Percentiles rank a stretch among this genome's conserved stretches.
These are phyloP conservation scores for Brenthis daphne DNA, from an alignment of 2,888 invertebrate genomes.

Conservation along the genomic window DNA sequence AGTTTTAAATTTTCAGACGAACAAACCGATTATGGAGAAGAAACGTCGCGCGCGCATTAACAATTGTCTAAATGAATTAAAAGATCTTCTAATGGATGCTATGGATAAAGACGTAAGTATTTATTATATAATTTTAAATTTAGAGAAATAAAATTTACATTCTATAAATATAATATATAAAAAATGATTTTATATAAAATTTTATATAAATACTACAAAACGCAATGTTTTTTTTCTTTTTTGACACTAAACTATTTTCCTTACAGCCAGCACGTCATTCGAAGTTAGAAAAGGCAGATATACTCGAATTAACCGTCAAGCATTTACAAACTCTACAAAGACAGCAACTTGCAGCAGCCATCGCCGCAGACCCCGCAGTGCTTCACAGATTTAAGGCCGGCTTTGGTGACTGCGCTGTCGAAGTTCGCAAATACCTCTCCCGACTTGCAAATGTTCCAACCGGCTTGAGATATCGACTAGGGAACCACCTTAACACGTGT, in stretches of 20 bases:
- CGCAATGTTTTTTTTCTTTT: neutral
- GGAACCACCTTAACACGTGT: constrained; percentile 85
- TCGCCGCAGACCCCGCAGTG: constrained; percentile 91
- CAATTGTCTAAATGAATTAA: constrained; percentile 93
- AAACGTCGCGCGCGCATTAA: constrained; percentile 94
- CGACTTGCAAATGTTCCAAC: constrained; percentile 84
- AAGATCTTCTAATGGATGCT: constrained; percentile 91
- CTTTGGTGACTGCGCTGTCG: constrained; percentile 93
- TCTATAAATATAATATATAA: neutral
- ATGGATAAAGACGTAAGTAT: constrained; percentile 94
- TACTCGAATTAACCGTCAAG: constrained; percentile 96
- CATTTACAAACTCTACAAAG: constrained; percentile 94
- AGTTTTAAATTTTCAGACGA: constrained; percentile 85
- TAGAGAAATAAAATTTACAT: neutral
- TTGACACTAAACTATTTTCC: constrained; percentile 25
- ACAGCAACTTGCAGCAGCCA: constrained; percentile 91
- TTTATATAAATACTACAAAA: neutral
- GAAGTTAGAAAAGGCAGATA: constrained; percentile 97
- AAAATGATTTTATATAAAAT: neutral
- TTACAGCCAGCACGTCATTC: constrained; percentile 95
- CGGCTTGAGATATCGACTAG: constrained; percentile 83
- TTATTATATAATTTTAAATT: neutral
- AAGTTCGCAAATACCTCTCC: constrained; percentile 88
- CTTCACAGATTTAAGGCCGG: constrained; percentile 93
- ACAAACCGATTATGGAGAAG: constrained; percentile 97